Conservation (phyloP, 1,140 invertebrate species). For the Drosophila biarmipes region DNA sequence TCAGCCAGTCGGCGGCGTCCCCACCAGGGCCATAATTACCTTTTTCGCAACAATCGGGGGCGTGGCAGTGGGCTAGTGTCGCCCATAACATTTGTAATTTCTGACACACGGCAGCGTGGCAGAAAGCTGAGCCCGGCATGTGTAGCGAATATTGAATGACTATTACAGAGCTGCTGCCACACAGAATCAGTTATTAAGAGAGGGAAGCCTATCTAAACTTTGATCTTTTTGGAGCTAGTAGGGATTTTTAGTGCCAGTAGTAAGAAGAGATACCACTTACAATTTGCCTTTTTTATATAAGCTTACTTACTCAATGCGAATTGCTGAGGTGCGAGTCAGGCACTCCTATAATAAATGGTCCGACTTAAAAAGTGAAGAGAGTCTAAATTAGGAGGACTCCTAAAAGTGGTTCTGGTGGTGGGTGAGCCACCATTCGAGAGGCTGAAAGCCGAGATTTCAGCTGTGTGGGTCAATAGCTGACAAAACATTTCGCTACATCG, state of each 20-base stretch:
- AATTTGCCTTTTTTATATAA: too few relatives aligned
- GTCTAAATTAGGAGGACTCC: neutral
- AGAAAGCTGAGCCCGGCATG: neutral
- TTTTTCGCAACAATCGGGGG: conserved; percentile 40
- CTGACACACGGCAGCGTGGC: conserved; percentile 7
- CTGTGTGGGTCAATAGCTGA: conserved; percentile 69
- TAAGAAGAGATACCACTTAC: too few relatives aligned
- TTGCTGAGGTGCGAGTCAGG: too few relatives aligned
- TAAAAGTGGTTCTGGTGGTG: neutral
- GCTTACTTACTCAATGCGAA: too few relatives aligned
- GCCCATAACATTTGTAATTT: conserved; percentile 78
- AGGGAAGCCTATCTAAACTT: neutral
- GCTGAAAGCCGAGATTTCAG: conserved; percentile 17
- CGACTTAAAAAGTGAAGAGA: too few relatives aligned
- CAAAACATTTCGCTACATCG: conserved; percentile 63
- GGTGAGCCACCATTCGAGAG: conserved; percentile 8
- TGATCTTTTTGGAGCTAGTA: too few relatives aligned
- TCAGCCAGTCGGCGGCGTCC: conserved; percentile 8
- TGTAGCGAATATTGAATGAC: conserved; percentile 8
- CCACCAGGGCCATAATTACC: conserved; percentile 69
- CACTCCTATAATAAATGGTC: too few relatives aligned
- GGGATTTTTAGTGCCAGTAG: too few relatives aligned
- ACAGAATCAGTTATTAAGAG: neutral
- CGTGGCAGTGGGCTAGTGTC: conserved; percentile 49
- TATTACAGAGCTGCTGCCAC: neutral